Percentiles rank a stretch among this genome's conserved stretches.
Evolutionary conservation across 2,797 vertebrate species (phyloP).

Genomic region (Mormyrops boulengeri): DNA sequence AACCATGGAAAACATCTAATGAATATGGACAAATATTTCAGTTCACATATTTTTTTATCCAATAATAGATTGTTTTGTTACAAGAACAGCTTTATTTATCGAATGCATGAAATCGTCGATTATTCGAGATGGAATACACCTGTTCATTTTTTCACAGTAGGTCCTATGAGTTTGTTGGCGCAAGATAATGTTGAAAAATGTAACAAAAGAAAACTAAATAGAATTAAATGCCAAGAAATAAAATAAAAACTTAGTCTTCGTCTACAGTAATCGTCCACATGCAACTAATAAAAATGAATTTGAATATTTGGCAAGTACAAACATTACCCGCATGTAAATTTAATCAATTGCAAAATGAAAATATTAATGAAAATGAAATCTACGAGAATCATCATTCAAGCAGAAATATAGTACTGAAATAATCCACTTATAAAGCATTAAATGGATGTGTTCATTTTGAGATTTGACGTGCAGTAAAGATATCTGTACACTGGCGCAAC

Average conservation of each 20-base stretch:
- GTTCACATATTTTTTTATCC: neutral
- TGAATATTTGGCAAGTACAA: neutral
- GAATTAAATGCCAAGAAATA: neutral
- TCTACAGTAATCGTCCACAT: neutral
- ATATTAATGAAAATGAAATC: neutral
- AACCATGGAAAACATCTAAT: neutral
- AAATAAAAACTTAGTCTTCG: neutral
- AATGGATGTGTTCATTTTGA: neutral
- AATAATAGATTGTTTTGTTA: neutral
- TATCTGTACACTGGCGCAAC: neutral
- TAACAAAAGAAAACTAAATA: neutral
- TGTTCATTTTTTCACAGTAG: neutral
- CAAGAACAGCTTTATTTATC: neutral
- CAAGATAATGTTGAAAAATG: neutral
- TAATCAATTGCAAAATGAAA: neutral
- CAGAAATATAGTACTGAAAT: neutral
- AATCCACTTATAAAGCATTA: neutral
- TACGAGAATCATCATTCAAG: neutral
- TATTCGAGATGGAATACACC: neutral
- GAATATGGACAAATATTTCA: neutral
- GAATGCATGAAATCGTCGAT: conserved; percentile 4
- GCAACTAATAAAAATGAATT: neutral
- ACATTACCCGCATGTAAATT: neutral
- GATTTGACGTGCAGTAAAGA: neutral
- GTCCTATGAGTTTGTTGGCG: neutral